Evolutionary conservation across 2,113 vertebrate species (phyloP), one percentile per base, ranked within the genome.

Genomic region (Anguilla rostrata): DNA sequence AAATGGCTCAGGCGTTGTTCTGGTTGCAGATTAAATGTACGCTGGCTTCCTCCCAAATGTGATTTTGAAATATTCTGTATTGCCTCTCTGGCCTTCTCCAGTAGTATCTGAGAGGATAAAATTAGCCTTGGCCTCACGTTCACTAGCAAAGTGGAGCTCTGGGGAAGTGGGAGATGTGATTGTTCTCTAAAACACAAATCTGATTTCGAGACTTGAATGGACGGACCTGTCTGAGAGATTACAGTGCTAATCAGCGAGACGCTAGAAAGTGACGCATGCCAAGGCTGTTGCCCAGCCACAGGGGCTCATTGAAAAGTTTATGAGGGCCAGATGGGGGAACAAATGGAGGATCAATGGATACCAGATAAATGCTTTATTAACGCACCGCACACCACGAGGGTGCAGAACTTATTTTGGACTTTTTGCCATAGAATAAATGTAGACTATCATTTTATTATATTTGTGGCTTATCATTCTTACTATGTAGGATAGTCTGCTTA

Each of bases 291-390:
- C 56, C 78, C 80, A 78, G 79, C 39, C 43, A 26, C 39, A 46
- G 56, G 34, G 63, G 57, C 49, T 86, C 82, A 86, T 66, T 86
- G 83, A 83, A 86, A 46, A 83, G 34, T 60, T 84, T 79, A 80
- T 63, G 75, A 78, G 49, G 85, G 83, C 88, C 84, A 87, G 85
- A 82, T 86, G 86, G 79, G 29, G 78, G 39, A 83, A 78, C 81
- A 79, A 87, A 87, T 82, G 53, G 22, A n/a, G 49, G 39, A 78
- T 86, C 53, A 81, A 41, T 81, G 82, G 39, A 83, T 81, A 60
- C 20, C n/a, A 79, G 82, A 79, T 84, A 83, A 87, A 84, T 87
- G 82, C 7, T 79, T n/a, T 15, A 43, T 40, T 66, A 71, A 83
- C 60, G 71, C 34, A 39, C 15, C 34, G 29, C 26, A 9, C 57